phyloP scores from a whole-genome alignment of 2,888 invertebrate species.

The Reticulitermes lucifugus region DNA sequence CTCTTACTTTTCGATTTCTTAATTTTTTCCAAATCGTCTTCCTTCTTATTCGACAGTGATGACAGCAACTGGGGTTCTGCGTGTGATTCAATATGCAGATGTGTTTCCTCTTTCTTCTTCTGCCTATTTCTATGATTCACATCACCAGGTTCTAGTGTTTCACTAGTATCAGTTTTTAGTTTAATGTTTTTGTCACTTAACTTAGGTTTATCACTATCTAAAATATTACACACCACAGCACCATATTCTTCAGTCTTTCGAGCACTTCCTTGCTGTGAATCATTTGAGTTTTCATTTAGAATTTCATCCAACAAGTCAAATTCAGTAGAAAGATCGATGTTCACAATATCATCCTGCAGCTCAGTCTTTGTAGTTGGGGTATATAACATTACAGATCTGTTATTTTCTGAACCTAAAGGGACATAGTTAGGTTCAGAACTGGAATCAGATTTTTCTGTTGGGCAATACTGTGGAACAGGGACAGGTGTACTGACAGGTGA shows the following conservation, averaged over 20 bases:
- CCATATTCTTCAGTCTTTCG: background rate
- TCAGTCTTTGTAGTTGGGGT: slow-evolving; percentile 48
- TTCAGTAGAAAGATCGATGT: slow-evolving; percentile 57
- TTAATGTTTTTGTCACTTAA: background rate
- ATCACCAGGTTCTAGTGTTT: background rate
- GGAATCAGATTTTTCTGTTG: slow-evolving; percentile 6
- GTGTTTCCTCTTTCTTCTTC: background rate
- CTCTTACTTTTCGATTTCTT: slow-evolving; percentile 52
- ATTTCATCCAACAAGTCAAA: slow-evolving; percentile 64
- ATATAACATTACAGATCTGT: slow-evolving; percentile 37
- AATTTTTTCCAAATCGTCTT: background rate
- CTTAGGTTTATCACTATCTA: background rate
- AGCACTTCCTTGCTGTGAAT: background rate
- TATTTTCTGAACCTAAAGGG: slow-evolving; percentile 13
- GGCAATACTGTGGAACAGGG: slow-evolving; percentile 32
- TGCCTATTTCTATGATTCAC: background rate
- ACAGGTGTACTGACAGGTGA: background rate
- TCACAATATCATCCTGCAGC: slow-evolving; percentile 39
- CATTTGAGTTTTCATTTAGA: slow-evolving; percentile 56
- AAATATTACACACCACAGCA: background rate
- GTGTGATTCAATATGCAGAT: background rate
- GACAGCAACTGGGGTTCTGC: background rate
- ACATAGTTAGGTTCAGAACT: slow-evolving; percentile 35
- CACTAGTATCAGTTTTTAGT: background rate
- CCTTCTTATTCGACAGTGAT: background rate